phyloP scores from a whole-genome alignment of 2,888 invertebrate species.

The Dioctria linearis region DNA sequence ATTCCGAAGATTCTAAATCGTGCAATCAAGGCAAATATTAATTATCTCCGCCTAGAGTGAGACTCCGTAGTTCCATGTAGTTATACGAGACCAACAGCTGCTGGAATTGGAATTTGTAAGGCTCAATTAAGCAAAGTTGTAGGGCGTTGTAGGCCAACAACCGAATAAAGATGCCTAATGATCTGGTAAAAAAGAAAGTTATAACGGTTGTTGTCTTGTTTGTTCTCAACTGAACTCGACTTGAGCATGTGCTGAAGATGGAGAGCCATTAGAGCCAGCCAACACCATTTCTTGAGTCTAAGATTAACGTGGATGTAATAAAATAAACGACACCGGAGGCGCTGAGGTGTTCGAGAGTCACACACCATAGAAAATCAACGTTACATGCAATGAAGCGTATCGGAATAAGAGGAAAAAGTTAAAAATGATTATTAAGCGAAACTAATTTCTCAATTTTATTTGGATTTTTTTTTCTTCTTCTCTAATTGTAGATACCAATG shows the following conservation, averaged over 20 bases:
- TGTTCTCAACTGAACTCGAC: not conserved
- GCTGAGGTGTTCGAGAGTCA: not conserved
- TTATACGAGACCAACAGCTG: not conserved
- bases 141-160: conserved; percentile 13
- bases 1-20: not conserved
- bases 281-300: not conserved
- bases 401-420: conserved; percentile 10
- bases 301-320: not conserved
- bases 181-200: conserved; percentile 41
- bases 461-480: not conserved
- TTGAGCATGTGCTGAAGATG: not conserved
- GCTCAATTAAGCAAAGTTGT: not conserved
- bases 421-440: conserved; percentile 39
- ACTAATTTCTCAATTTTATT: conserved; percentile 10
- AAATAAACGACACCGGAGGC: not conserved
- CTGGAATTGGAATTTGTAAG: not conserved
- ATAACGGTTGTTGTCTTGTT: conserved; percentile 18
- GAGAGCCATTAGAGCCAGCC: not conserved
- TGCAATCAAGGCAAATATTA: not conserved
- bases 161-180: conserved; percentile 32
- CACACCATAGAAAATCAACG: conserved; percentile 16
- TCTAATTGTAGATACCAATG: too few species aligned
- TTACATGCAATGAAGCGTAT: conserved; percentile 30
- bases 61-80: not conserved
- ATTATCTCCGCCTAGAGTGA: not conserved